Conservation (phyloP, 2,797 vertebrate species). For the Myotis vivesi region DNA sequence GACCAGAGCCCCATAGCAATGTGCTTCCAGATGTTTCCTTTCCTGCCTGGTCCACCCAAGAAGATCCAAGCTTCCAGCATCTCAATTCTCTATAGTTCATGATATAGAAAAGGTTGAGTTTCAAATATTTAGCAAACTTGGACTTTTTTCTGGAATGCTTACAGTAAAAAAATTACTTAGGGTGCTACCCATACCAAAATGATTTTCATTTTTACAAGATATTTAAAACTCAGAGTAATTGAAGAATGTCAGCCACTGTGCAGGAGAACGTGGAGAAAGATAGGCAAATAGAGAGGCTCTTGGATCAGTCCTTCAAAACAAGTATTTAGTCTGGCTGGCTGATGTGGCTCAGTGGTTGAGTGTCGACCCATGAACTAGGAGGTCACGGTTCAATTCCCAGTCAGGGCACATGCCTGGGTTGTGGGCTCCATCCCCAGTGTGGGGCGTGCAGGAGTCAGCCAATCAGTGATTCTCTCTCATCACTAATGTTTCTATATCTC, state of each 20-base stretch:
- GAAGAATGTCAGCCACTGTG: background rate
- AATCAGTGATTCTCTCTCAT: no score
- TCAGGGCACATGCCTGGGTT: no score
- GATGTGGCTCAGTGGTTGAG: no score
- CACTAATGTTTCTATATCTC: no score
- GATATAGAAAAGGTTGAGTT: background rate
- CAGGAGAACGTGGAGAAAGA: background rate
- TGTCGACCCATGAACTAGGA: no score
- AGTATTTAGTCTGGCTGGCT: no score
- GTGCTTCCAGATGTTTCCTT: background rate
- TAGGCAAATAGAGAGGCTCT: background rate
- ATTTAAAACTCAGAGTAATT: background rate
- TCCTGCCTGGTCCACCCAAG: background rate
- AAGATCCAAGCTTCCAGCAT: background rate
- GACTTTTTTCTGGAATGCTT: background rate
- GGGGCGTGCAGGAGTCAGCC: no score
- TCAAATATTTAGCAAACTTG: background rate
- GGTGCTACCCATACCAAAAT: background rate
- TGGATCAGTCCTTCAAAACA: background rate
- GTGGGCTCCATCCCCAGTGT: no score
- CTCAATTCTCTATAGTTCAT: background rate
- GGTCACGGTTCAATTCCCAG: no score
- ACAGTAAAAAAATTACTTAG: background rate
- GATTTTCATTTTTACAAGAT: constrained; percentile 11
- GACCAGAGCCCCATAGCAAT: no score